Base-by-base conservation (phyloP, 2,113 vertebrate genomes). In the Romanogobio albipinnatus region DNA sequence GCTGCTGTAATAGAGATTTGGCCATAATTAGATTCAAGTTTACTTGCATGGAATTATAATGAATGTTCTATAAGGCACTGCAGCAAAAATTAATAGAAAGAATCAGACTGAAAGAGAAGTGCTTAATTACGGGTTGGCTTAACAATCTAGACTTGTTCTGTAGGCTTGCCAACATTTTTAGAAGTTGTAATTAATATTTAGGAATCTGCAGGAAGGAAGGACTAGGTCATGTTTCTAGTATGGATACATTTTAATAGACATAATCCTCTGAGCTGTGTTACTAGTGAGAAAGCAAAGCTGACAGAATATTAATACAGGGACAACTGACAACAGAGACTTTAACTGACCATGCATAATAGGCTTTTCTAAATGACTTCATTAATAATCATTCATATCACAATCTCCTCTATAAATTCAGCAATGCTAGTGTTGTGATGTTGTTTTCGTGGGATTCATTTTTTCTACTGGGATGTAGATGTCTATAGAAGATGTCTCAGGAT, bases 211-310 rank as follows among this genome's bases (percentile, higher is more conserved):
- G 11, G 43, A 70, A 36, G 49, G 49, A 26, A 76, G 4, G 73
- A 58, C 75, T 76, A 13, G 53, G 74, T 80, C 80, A 82, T 61
- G 74, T 84, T 70, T 84, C 64, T 22, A 73, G 33, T 59, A 53
- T n/a, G 45, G 68, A 61, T 83, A 58, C 47, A 45, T 73, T 82
- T 86, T 61, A 82, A 77, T 75, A 51, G 76, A 85, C 83, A 61
- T 85, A 88, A 85, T 86, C 82, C 84, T 47, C 66, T 87, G 76
- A 81, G 75, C 26, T 75, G 53, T 76, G 73, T 84, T 83, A 80
- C 66, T 86, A 36, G 29, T 59, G 66, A 86, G 82, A 83, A 85
- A 81, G 43, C 14, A 70, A 36, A 70, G 43, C 78, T 76, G 82
- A 76, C 82, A 80, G 58, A 83, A 74, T 76, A 80, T 87, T 84